Evolutionary conservation across 2,113 vertebrate species (phyloP), one percentile per base, ranked within the genome.

Genomic region (Hemichromis elongatus): DNA sequence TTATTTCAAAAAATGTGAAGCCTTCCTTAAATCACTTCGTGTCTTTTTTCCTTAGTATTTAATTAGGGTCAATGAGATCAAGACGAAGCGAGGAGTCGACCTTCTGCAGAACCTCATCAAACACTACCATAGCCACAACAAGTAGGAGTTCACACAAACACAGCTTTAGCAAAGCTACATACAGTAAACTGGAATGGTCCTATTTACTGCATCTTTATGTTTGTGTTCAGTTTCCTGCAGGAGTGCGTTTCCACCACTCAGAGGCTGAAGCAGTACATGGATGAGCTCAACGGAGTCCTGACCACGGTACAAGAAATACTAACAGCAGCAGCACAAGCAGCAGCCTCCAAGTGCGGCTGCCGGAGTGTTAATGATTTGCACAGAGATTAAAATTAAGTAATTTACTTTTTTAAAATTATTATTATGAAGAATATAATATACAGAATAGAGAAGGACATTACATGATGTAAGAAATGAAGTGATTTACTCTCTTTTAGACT

Each of bases 101-200:
- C 91, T 94, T 24, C 90, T 94, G 85, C 94, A 94, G 86, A 94
- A 94, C 90, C 94, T 94, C 88, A 94, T 92, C 70, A 94, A 94
- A 66, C 92, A 94, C 77, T 94, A 92, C 57, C 93, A 94, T 84
- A 93, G 94, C 63, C 93, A 94, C 88, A 92, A 94, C 86, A 94
- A 93, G 94, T 94, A 61, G 21, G 86, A 45, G 3, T 18, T 28
- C 45, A 19, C 79, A 57, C 33, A 57, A n/a, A 59, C 80, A 24
- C n/a, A n/a, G 84, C 47, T 84, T 21, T 14, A 16, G 9, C n/a
- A 54, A 9, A n/a, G 40, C 33, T 18, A 57, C 3, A 13, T 40
- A 9, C 28, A 24, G 7, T 40, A 42, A 35, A 59, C 2, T 21
- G 30, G 47, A 16, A 11, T 26, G 8, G 6, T 9, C 52, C 0